A percentile compares a stretch with the other conserved stretches of the same genome.
phyloP scores from a whole-genome alignment of 2,888 invertebrate genomes.

The Cotesia congregata region DNA sequence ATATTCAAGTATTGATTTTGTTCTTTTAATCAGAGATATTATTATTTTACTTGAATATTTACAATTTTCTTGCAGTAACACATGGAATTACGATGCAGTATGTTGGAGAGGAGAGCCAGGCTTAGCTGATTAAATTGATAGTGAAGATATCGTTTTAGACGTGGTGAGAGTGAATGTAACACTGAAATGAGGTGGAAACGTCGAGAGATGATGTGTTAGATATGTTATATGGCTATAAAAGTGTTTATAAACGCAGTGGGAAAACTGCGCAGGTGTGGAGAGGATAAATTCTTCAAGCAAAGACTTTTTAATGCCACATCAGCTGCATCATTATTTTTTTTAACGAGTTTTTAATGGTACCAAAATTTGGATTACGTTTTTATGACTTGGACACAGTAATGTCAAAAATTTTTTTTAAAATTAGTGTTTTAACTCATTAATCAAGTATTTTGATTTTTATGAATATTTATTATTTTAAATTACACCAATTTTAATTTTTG shows the following conservation, averaged over 20 bases:
- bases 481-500: no score
- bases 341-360: not conserved
- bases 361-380: not conserved
- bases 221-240: not conserved
- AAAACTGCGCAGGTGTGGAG: constrained; percentile 13
- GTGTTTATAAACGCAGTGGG: not conserved
- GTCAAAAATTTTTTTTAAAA: no score
- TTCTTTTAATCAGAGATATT: no score
- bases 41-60: no score
- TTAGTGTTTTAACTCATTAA: no score
- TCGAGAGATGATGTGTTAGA: not conserved
- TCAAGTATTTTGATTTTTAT: no score
- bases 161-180: not conserved
- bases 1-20: no score
- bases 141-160: not conserved
- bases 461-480: no score
- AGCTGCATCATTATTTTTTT: not conserved
- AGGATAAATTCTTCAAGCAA: not conserved
- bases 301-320: not conserved
- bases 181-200: not conserved
- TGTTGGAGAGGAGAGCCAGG: not conserved
- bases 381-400: not conserved
- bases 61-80: not conserved
- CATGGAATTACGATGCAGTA: not conserved
- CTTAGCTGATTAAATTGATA: not conserved